These are phyloP conservation scores for Dasypogon diadema DNA, from an alignment of 2,888 invertebrate species.

Conservation along the genomic window DNA sequence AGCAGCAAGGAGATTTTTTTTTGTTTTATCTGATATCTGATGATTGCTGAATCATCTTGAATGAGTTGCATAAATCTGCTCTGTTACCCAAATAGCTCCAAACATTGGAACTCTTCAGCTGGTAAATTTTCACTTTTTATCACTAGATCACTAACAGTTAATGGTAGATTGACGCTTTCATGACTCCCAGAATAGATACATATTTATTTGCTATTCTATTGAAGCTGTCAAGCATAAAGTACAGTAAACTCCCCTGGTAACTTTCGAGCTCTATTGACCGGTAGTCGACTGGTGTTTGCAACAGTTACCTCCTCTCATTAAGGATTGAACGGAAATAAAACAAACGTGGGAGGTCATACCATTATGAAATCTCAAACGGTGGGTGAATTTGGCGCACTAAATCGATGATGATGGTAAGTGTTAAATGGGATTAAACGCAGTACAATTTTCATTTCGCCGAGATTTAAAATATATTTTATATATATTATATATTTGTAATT, in stretches of 20 bases:
- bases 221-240: constrained; percentile 41
- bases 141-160: neutral
- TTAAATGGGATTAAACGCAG: too few relatives aligned
- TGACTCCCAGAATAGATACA: constrained; percentile 31
- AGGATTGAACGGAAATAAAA: constrained; percentile 33
- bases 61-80: neutral
- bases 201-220: constrained; percentile 13
- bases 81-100: constrained; percentile 3
- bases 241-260: constrained; percentile 13
- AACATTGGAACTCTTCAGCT: constrained; percentile 19
- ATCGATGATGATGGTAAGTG: too few relatives aligned
- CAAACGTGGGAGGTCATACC: constrained; percentile 20
- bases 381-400: too few relatives aligned
- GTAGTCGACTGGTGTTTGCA: neutral
- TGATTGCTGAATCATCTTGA: neutral
- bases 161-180: constrained; percentile 7
- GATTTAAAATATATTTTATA: too few relatives aligned
- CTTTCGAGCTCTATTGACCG: constrained; percentile 2
- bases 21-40: too few relatives aligned
- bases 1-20: neutral
- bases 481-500: too few relatives aligned
- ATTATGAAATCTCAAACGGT: neutral
- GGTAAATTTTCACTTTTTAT: constrained; percentile 35
- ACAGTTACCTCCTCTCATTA: constrained; percentile 10
- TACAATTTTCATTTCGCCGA: too few relatives aligned